Base-by-base conservation (phyloP, 2,888 invertebrate genomes). In the Rhogogaster chlorosoma region DNA sequence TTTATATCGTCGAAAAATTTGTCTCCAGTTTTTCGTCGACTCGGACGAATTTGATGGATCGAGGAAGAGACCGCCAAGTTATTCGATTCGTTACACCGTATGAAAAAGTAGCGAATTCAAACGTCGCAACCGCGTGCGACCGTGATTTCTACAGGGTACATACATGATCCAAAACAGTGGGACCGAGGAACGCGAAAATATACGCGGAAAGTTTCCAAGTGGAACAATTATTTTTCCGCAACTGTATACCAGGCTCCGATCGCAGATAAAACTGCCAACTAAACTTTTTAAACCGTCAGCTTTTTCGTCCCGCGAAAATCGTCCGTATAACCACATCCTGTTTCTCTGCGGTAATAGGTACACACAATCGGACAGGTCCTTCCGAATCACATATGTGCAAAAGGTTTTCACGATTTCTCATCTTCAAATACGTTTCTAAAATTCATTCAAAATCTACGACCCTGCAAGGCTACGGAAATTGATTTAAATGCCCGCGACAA, bases 381-480 rank as follows among this genome's bases (percentile, higher is more conserved):
- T 15, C 42, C 45, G 38, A 38, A 42, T 42, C 42, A 22, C 42
- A 73, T 15, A 42, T 42, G 42, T 10, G 9, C 38, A 42, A 71
- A 73, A 38, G 73, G 5, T 45, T 42, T 9, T 26, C n/a, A 26
- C 15, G 36, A 38, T 10, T 7, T 45, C 22, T 29, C 45, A 61
- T 61, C 61, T 61, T 26, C 26, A 22, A 22, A 61, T 22, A 61
- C 26, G 61, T 26, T 26, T 61, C 26, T 61, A 26, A 67, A 32
- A 32, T 32, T 67, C 12, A 32, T 32, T 67, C 18, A 67, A 67
- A 67, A 32, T 67, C 26, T 10, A 29, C 12, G 61, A 29, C 26
- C 10, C 1, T 26, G 1, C 22, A 4, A 22, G 61, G 3, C 26
- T 67, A 71, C 86, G 86, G 86, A 89, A 88, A 87, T 87, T 73